Percentiles rank a stretch among this genome's conserved stretches.
Conservation (phyloP, 2,797 vertebrate genomes). For the Hirundo rustica region DNA sequence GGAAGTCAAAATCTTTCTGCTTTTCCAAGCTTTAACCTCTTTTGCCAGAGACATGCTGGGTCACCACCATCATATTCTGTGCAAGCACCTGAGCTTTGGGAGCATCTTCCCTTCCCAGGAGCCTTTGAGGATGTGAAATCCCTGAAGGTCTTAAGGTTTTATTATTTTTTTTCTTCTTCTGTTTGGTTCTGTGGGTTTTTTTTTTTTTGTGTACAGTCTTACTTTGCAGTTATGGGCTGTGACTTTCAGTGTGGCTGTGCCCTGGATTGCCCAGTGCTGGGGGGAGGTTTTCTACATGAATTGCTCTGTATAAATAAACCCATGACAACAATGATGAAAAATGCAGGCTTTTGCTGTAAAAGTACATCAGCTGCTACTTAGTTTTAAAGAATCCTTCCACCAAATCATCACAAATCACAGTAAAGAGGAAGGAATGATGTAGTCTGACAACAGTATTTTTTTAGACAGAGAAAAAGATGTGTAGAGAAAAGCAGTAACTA, state of each 20-base stretch:
- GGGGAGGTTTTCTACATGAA: conserved; percentile 61
- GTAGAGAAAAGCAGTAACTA: neutral
- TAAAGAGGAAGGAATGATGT: neutral
- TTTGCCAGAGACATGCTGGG: neutral
- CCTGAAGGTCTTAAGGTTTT: neutral
- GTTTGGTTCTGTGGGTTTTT: neutral
- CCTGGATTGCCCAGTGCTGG: conserved; percentile 47
- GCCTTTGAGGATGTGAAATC: neutral
- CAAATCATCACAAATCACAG: conserved; percentile 26
- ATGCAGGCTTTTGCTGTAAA: conserved; percentile 55
- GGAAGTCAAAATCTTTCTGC: neutral
- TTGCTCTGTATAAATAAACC: conserved; percentile 61
- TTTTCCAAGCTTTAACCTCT: neutral
- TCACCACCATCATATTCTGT: neutral
- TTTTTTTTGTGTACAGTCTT: neutral
- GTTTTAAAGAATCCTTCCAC: conserved; percentile 33
- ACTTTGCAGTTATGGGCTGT: conserved; percentile 23
- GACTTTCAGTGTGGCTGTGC: conserved; percentile 3
- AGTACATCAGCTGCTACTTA: conserved; percentile 45
- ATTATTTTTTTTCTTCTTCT: neutral
- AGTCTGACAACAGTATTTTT: conserved; percentile 4
- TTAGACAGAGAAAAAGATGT: neutral
- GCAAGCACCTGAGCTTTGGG: neutral
- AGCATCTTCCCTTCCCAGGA: neutral
- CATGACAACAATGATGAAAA: conserved; percentile 53